Conservation (phyloP, 1,140 invertebrate genomes). For the Drosophila obscura region DNA sequence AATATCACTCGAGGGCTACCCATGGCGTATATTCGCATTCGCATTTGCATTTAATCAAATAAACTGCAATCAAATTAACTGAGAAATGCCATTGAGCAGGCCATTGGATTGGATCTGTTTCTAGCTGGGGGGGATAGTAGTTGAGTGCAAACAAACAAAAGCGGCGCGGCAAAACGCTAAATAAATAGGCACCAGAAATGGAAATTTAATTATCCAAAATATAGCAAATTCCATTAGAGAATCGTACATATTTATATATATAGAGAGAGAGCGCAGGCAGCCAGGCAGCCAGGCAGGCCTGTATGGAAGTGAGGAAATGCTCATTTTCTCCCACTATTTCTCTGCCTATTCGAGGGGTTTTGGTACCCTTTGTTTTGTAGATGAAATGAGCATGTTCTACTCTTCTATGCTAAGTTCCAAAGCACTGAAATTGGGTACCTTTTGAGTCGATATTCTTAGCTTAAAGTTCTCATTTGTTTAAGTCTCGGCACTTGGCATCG, state of each 20-base stretch:
- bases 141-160: conserved; percentile 24
- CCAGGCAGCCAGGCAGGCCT: too few species aligned
- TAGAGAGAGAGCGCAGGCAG: background rate
- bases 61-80: conserved; percentile 34
- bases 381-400: too few species aligned
- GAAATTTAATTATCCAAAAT: conserved; percentile 65
- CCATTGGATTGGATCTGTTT: background rate
- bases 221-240: conserved; percentile 32
- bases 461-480: background rate
- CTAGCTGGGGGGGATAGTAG: background rate
- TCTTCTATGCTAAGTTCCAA: too few species aligned
- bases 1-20: conserved; percentile 7
- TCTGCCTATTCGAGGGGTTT: too few species aligned
- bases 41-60: conserved; percentile 25
- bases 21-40: too few species aligned
- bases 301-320: conserved; percentile 32
- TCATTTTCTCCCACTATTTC: conserved; percentile 31
- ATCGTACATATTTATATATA: background rate
- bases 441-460: too few species aligned
- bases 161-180: conserved; percentile 11
- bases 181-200: conserved; percentile 47
- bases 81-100: conserved; percentile 16
- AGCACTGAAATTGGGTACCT: too few species aligned
- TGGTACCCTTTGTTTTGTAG: too few species aligned
- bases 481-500: conserved; percentile 36